Percentiles rank a stretch among this genome's conserved stretches.
phyloP scores from a whole-genome alignment of 1,140 invertebrate genomes.

The Drosophila ercepeae region DNA sequence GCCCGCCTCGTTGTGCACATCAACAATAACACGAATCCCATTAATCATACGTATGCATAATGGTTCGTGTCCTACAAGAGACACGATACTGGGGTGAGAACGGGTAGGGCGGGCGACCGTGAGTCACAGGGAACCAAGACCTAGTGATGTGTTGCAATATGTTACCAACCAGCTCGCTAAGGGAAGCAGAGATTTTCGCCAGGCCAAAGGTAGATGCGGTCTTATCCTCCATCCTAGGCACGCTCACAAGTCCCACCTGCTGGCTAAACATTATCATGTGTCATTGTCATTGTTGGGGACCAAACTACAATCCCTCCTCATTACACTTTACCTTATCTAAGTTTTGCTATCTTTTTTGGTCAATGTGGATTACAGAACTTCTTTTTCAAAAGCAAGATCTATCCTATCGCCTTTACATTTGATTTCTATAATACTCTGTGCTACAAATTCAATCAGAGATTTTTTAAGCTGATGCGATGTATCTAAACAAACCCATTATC shows the following conservation, averaged over 20 bases:
- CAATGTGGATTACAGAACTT: too few species aligned
- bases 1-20: conserved; percentile 35
- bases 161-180: conserved; percentile 50
- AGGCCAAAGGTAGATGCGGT: conserved; percentile 53
- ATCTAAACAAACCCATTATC: too few species aligned
- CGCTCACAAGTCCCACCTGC: conserved; percentile 8
- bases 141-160: conserved; percentile 67
- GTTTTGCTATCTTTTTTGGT: too few species aligned
- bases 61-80: conserved; percentile 65
- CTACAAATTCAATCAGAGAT: too few species aligned
- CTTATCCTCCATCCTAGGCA: not conserved
- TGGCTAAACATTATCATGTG: conserved; percentile 76
- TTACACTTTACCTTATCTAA: not conserved
- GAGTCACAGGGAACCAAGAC: conserved; percentile 25
- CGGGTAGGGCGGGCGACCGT: not conserved
- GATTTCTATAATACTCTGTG: too few species aligned
- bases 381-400: too few species aligned
- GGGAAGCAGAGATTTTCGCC: conserved; percentile 14
- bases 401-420: too few species aligned
- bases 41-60: conserved; percentile 80
- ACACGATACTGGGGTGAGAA: conserved; percentile 13
- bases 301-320: not conserved
- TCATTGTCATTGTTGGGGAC: conserved; percentile 67
- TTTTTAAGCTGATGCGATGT: too few species aligned
- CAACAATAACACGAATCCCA: conserved; percentile 79